phyloP scores from a whole-genome alignment of 2,888 invertebrate species.

The Machimus rusticus region DNA sequence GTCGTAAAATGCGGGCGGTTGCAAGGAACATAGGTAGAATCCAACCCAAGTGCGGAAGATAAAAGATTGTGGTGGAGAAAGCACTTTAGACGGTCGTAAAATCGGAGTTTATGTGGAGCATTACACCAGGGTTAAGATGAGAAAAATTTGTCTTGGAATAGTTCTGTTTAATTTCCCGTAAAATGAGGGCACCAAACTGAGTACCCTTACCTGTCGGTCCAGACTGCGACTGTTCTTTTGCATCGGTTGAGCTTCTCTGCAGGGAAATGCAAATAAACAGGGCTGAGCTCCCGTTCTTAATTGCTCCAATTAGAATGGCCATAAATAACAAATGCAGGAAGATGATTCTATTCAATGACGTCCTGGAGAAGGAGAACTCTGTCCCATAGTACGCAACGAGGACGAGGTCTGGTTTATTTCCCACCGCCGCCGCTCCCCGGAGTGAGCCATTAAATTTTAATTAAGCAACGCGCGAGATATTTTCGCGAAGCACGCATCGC shows the following conservation, averaged over 20 bases:
- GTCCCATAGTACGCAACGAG: neutral
- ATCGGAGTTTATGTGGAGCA: conserved; percentile 29
- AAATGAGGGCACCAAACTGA: neutral
- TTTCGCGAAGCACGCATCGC: neutral
- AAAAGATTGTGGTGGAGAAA: conserved; percentile 29
- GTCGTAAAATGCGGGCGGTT: conserved; percentile 18
- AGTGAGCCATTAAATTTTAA: neutral
- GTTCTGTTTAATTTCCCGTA: conserved; percentile 26
- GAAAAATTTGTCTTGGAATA: conserved; percentile 32
- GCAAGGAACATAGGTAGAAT: neutral
- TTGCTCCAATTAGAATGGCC: conserved; percentile 16
- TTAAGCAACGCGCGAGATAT: neutral
- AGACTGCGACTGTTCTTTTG: neutral
- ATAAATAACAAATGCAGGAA: conserved; percentile 27
- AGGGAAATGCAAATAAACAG: conserved; percentile 26
- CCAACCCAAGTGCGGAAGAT: conserved; percentile 17
- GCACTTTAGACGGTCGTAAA: conserved; percentile 35
- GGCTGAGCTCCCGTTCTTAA: conserved; percentile 5
- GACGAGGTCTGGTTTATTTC: neutral
- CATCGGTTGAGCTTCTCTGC: neutral
- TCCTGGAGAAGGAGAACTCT: neutral
- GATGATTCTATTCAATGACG: neutral
- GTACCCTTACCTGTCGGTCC: neutral
- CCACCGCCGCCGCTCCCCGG: neutral
- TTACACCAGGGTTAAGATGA: conserved; percentile 27